Conservation (phyloP, 35 echinoderm and acorn worm genomes). For the Heliocidaris erythrogramma region DNA sequence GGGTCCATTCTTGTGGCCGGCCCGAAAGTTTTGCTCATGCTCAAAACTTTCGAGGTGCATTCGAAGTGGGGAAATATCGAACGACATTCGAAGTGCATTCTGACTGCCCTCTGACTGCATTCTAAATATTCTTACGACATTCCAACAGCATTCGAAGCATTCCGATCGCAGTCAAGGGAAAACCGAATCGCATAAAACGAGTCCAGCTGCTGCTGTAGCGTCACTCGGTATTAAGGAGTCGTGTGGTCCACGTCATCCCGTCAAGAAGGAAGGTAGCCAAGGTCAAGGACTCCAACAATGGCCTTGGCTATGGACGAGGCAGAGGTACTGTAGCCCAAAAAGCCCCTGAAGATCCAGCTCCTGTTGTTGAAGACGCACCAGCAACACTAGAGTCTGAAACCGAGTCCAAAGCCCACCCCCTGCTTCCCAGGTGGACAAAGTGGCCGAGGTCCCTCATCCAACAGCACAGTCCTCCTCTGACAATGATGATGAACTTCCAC, state of each 20-base stretch:
- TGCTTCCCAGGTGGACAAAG: conserved; percentile 47
- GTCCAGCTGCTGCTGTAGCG: neutral
- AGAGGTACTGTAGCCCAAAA: conserved; percentile 51
- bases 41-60: too few relatives aligned
- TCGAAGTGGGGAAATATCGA: too few relatives aligned
- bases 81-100: too few relatives aligned
- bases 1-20: too few relatives aligned
- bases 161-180: neutral
- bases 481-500: conserved; percentile 49
- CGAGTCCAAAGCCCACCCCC: conserved; percentile 5
- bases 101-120: too few relatives aligned
- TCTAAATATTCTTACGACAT: too few relatives aligned
- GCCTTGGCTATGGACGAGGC: too few relatives aligned
- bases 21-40: too few relatives aligned
- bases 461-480: conserved; percentile 53
- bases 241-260: conserved; percentile 29
- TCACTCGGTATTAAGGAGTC: neutral
- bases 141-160: neutral
- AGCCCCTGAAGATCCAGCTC: conserved; percentile 52
- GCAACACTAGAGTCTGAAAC: neutral
- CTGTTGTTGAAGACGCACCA: conserved; percentile 55
- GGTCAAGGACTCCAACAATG: conserved; percentile 31
- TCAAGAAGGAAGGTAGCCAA: conserved; percentile 42
- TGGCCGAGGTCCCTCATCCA: conserved; percentile 53
- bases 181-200: too few relatives aligned